These are phyloP conservation scores for Ammodytes dubius DNA, from an alignment of 2,113 vertebrate genomes.

Conservation along the genomic window DNA sequence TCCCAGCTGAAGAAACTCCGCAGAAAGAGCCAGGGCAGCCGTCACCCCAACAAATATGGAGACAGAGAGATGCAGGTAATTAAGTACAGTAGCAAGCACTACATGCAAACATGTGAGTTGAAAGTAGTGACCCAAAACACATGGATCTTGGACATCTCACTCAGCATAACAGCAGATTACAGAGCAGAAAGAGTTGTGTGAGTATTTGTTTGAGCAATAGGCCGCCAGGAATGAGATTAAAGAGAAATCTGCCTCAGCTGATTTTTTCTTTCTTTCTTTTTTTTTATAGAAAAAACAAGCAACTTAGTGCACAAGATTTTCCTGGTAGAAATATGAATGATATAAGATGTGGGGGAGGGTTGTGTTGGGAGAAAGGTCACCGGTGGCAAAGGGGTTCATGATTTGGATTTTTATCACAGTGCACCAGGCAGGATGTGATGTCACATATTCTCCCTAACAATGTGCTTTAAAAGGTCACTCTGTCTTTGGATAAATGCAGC, in stretches of 20 bases:
- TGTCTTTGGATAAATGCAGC: not conserved
- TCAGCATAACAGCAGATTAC: slow-evolving; percentile 47
- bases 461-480: slow-evolving; percentile 53
- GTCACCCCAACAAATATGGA: slow-evolving; percentile 90
- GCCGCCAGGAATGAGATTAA: slow-evolving; percentile 65
- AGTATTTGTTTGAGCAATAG: slow-evolving; percentile 45
- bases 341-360: slow-evolving; percentile 32
- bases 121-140: not conserved
- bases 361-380: slow-evolving; percentile 38
- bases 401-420: slow-evolving; percentile 40
- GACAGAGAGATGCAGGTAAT: slow-evolving; percentile 90
- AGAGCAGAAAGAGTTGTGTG: slow-evolving; percentile 25
- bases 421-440: slow-evolving; percentile 67
- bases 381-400: slow-evolving; percentile 4
- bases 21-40: slow-evolving; percentile 88
- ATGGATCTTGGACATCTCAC: slow-evolving; percentile 14
- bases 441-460: slow-evolving; percentile 29
- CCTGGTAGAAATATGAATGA: slow-evolving; percentile 21
- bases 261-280: slow-evolving; percentile 25
- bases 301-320: slow-evolving; percentile 10
- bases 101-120: not conserved
- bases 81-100: not conserved
- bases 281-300: slow-evolving; percentile 50
- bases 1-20: slow-evolving; percentile 90
- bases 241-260: slow-evolving; percentile 67